Evolutionary conservation across 1,140 invertebrate genomes (phyloP).

Genomic region (Drosophila seguyi): DNA sequence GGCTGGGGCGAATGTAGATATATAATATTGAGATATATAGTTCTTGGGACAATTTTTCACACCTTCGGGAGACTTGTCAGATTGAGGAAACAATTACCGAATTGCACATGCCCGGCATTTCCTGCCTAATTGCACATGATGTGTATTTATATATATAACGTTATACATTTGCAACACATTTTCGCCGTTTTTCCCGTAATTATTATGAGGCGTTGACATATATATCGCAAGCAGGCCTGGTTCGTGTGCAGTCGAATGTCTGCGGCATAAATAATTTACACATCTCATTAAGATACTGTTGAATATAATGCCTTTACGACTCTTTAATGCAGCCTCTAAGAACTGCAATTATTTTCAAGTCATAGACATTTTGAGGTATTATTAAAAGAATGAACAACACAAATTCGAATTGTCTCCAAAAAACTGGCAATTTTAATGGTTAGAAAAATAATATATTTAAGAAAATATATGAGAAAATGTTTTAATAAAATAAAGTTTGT

Average conservation of each 20-base stretch:
- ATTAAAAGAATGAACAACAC: too few relatives aligned
- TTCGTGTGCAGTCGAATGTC: constrained; percentile 14
- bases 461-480: too few relatives aligned
- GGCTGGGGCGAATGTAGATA: not conserved
- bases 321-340: constrained; percentile 70
- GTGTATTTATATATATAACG: constrained; percentile 23
- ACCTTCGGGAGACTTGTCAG: constrained; percentile 31
- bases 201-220: constrained; percentile 68
- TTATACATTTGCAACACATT: constrained; percentile 57
- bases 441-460: too few relatives aligned
- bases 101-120: constrained; percentile 54
- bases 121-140: constrained; percentile 63
- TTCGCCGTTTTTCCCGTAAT: constrained; percentile 61
- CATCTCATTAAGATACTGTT: constrained; percentile 69
- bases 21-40: not conserved
- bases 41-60: constrained; percentile 17
- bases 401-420: too few relatives aligned
- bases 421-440: too few relatives aligned
- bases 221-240: constrained; percentile 60
- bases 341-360: constrained; percentile 45
- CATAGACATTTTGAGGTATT: not conserved
- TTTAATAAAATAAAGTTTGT: too few relatives aligned
- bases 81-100: constrained; percentile 58
- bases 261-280: constrained; percentile 59
- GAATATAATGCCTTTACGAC: constrained; percentile 77